These are phyloP conservation scores for Rhynchotus rufescens DNA, from an alignment of 2,797 vertebrate genomes.

Conservation along the genomic window DNA sequence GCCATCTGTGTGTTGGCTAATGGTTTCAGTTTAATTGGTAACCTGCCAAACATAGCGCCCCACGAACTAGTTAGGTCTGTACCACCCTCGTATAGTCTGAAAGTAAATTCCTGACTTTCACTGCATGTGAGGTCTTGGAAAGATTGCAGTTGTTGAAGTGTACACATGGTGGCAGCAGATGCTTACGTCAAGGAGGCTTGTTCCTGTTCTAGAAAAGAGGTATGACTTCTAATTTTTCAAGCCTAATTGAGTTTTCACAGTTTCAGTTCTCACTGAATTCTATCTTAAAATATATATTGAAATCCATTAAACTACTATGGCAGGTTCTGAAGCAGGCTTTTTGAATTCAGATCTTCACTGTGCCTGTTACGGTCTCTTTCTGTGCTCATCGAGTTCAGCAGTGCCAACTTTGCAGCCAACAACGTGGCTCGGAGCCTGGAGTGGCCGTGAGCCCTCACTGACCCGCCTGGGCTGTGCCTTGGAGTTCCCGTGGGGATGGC, in stretches of 20 bases:
- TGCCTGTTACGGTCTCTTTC: neutral
- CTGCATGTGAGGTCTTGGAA: neutral
- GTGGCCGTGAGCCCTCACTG: neutral
- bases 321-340: neutral
- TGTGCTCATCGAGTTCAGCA: neutral
- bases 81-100: neutral
- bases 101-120: neutral
- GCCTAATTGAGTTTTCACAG: neutral
- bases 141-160: conserved; percentile 54
- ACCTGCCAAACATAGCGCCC: neutral
- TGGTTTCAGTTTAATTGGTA: neutral
- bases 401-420: neutral
- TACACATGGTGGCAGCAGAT: conserved; percentile 79
- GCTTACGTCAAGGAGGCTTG: neutral
- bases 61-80: neutral
- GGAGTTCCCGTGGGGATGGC: neutral
- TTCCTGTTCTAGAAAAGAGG: neutral
- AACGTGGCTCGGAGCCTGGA: neutral
- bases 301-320: neutral
- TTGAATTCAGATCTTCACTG: neutral
- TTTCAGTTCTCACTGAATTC: neutral
- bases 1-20: neutral
- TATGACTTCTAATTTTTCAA: neutral
- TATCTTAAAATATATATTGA: neutral
- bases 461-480: accelerated